Evolutionary conservation across 2,888 invertebrate genomes (phyloP).

Genomic region (Salticus scenicus): DNA sequence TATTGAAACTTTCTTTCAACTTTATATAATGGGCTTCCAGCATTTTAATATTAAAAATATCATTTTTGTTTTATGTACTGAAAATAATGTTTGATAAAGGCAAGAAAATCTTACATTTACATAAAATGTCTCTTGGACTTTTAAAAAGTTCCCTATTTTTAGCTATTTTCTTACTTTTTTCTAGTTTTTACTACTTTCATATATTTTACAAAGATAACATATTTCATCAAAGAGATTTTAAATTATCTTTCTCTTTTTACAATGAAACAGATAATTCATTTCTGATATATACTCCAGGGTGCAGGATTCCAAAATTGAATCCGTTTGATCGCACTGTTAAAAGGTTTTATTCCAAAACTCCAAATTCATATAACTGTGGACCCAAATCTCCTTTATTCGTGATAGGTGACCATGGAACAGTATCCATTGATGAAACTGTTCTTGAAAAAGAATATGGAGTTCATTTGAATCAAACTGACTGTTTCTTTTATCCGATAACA

Average conservation of each 20-base stretch:
- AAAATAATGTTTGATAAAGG: no score
- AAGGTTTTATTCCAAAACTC: constrained; percentile 55
- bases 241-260: background rate
- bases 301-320: constrained; percentile 68
- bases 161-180: constrained; percentile 36
- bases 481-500: constrained; percentile 48
- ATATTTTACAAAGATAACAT: constrained; percentile 34
- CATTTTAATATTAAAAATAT: no score
- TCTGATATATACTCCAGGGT: constrained; percentile 63
- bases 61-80: no score
- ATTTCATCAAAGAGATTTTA: background rate
- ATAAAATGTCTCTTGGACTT: constrained; percentile 34
- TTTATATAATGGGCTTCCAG: no score
- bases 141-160: constrained; percentile 36
- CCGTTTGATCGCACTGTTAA: constrained; percentile 64
- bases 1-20: no score
- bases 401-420: constrained; percentile 23
- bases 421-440: constrained; percentile 40
- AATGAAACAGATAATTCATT: constrained; percentile 46
- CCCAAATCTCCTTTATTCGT: constrained; percentile 40
- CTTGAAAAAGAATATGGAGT: constrained; percentile 41
- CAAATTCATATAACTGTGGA: constrained; percentile 42
- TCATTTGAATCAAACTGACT: constrained; percentile 40
- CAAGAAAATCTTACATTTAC: no score
- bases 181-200: constrained; percentile 50